A percentile compares a stretch with the other conserved stretches of the same genome.
Conservation (phyloP, 2,888 invertebrate genomes). For the Griposia aprilina region DNA sequence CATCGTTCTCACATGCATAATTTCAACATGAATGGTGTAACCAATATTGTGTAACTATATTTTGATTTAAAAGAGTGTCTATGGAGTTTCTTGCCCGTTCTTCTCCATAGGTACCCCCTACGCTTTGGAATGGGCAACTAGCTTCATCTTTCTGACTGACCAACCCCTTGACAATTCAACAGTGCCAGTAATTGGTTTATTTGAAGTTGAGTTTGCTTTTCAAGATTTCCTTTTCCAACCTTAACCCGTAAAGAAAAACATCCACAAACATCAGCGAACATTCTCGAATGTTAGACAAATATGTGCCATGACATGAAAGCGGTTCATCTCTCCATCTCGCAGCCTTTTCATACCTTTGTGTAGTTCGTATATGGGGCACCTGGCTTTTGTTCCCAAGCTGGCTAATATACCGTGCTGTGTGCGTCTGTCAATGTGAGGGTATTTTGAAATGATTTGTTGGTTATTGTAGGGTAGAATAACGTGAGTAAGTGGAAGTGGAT, state of each 20-base stretch:
- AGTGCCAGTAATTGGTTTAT: too few relatives aligned
- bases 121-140: too few relatives aligned
- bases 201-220: too few relatives aligned
- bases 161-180: too few relatives aligned
- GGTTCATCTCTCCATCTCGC: conserved; percentile 50
- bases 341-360: conserved; percentile 63
- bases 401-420: conserved; percentile 54
- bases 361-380: conserved; percentile 62
- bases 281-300: conserved; percentile 57
- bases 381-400: conserved; percentile 62
- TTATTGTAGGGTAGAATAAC: neutral
- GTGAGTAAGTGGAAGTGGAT: neutral
- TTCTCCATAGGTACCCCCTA: too few relatives aligned
- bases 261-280: conserved; percentile 16
- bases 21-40: too few relatives aligned
- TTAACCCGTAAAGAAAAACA: conserved; percentile 8
- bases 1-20: too few relatives aligned
- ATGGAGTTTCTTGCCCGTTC: too few relatives aligned
- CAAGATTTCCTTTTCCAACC: neutral
- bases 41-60: too few relatives aligned
- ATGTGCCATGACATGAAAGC: conserved; percentile 55
- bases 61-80: too few relatives aligned
- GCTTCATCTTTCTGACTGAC: too few relatives aligned
- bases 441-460: conserved; percentile 37
- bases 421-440: conserved; percentile 10